Evolutionary conservation across 2,797 vertebrate species (phyloP).

Genomic region (Sitta carolinensis): DNA sequence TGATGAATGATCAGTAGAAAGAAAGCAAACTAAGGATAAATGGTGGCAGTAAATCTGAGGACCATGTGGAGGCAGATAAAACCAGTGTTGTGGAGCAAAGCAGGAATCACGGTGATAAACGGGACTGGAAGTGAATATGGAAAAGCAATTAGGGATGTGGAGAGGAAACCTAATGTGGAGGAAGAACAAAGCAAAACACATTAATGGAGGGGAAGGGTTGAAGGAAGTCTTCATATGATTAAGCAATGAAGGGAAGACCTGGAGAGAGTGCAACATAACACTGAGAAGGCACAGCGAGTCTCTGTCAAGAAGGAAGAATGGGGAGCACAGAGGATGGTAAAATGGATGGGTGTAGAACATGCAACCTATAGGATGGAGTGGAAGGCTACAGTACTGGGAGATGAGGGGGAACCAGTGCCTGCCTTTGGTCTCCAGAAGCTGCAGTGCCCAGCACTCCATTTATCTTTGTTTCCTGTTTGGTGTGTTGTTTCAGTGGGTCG

Average conservation of each 20-base stretch:
- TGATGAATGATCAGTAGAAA: not conserved
- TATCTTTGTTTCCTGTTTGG: not conserved
- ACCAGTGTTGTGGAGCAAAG: not conserved
- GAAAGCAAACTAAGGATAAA: not conserved
- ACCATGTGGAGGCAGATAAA: not conserved
- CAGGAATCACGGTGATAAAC: not conserved
- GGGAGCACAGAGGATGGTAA: not conserved
- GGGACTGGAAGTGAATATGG: not conserved
- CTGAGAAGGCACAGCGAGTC: not conserved
- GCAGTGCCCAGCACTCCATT: not conserved
- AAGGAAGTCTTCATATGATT: not conserved
- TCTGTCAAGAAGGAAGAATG: not conserved
- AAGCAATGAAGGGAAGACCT: not conserved
- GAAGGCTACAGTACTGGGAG: not conserved
- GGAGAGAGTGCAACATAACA: not conserved
- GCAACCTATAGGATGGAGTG: not conserved
- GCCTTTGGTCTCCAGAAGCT: not conserved
- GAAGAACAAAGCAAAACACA: not conserved
- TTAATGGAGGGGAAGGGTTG: not conserved
- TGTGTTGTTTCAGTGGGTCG: rapidly evolving
- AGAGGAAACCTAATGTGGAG: not conserved
- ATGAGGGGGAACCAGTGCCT: not conserved
- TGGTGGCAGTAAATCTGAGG: not conserved
- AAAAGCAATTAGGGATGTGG: not conserved
- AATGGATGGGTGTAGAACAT: not conserved